Evolutionary conservation across 1,140 invertebrate genomes (phyloP), one percentile per base, ranked within the genome.

Genomic region (Hycleus phaleratus): DNA sequence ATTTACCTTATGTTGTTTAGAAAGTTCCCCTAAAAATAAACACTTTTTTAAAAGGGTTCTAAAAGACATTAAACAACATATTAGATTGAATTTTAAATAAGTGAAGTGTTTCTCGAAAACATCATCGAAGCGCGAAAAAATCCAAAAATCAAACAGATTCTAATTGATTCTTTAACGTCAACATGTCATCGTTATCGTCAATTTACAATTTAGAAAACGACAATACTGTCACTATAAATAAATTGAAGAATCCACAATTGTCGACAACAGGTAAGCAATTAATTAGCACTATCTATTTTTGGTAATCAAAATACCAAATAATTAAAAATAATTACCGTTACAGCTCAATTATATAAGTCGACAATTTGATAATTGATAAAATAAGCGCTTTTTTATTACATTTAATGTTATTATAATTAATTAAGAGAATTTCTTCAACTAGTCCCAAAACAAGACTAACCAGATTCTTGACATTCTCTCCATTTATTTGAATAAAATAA

Each of bases 1-100:
- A 26, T 49, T 38, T 44, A 52, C 50, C 42, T 26, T 24, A 12
- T 40, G 24, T 25, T 52, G 50, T 53, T 53, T 53, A 42, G 46
- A 53, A 45, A 53, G 51, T 53, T 53, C 32, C 32, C 32, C 32
- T 46, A 46, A 45, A 53, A 53, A 53, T 53, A 53, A 53, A 53
- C 51, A 53, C 4, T 7, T 32, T 49, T 38, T 4, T 39, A 26
- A 26, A 52, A 43, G 51, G 42, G 51, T 53, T 49, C 48, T 18
- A 38, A 49, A 49, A 49, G 48, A 49, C 48, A 49, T 49, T 49
- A 26, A 49, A 49, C 48, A 49, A 47, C 26, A 53, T 45, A 45
- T 26, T 45, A 7, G 51, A 45, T 6, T 39, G 40, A 3, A 8
- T 26, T 26, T 26, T 46, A 53, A 53, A 26, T 52, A 24, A 25